Evolutionary conservation across 1,140 invertebrate genomes (phyloP), one percentile per base, ranked within the genome.

Genomic region (Temnothorax curvispinosus): DNA sequence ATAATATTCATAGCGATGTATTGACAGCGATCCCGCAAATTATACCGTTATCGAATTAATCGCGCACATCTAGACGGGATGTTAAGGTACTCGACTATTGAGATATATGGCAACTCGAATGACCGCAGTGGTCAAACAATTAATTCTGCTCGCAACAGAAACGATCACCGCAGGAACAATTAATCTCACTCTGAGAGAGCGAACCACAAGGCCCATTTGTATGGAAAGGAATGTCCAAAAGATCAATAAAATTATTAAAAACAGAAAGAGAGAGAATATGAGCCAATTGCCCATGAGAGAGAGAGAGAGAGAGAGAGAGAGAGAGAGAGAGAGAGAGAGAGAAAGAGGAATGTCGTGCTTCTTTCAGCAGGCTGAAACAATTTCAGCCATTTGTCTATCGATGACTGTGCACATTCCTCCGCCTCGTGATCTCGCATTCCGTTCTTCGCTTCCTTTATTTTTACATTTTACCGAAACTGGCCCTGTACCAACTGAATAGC

Each of bases 201-300:
- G 47, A 8, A 15, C 38, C 27, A 41, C 52, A 35, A 32, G 13
- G 41, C 18, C 9, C 52, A 11, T 74, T 82, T 82, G 67, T 74
- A 52, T 38, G 38, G 18, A 74, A 69, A 85, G 82, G 58, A 35
- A 47, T 41, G 41, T 41, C 52, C 35, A 58, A 75, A 58, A 15
- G 80, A 89, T 89, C 89, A 84, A 91, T 91, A 87, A 86, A 87
- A 64, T 62, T 64, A 89, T 87, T 88, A 91, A 72, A 80, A 54
- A 88, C 1, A 62, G 69, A 47, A 7, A 27, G n/a, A 27, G 41
- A 69, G 18, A 13, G 35, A 65, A 35, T 27, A 27, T 27, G 27
- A 27, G 27, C 27, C 41, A 47, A 3, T 13, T 47, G 64, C 18
- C 52, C 47, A 38, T 50, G 52, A 6, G 35, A 65, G 27, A 27